A percentile compares a stretch with the other conserved stretches of the same genome.
These are phyloP conservation scores for Patiria miniata DNA, from an alignment of 35 echinoderm and acorn worm genomes.

Conservation along the genomic window DNA sequence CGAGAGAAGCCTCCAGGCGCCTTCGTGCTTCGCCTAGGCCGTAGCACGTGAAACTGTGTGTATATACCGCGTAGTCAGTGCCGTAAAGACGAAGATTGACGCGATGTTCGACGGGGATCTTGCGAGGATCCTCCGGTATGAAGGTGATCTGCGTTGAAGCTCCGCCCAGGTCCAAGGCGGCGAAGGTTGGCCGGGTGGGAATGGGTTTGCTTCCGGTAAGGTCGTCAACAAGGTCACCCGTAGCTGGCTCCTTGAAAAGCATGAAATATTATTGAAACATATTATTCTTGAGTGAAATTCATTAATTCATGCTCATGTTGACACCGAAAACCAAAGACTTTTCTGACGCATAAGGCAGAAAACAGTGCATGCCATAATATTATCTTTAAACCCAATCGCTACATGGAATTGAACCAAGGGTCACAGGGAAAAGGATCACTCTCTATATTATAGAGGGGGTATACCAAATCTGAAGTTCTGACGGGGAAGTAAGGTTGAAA, in stretches of 20 bases:
- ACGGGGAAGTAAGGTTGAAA: too few species aligned
- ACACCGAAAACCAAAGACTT: too few species aligned
- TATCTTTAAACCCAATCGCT: too few species aligned
- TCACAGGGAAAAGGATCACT: too few species aligned
- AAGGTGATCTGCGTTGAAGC: conserved; percentile 63
- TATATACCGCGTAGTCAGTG: conserved; percentile 48
- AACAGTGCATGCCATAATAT: too few species aligned
- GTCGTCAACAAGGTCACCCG: not conserved
- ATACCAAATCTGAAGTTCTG: too few species aligned
- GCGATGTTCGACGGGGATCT: not conserved
- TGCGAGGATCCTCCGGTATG: conserved; percentile 45
- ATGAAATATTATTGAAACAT: not conserved
- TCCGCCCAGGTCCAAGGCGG: conserved; percentile 55
- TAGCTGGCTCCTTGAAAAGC: not conserved
- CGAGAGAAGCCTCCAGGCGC: conserved; percentile 34
- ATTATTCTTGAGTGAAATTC: too few species aligned
- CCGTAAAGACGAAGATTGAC: conserved; percentile 45
- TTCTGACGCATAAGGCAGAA: too few species aligned
- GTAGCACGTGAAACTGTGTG: conserved; percentile 59
- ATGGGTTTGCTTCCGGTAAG: not conserved
- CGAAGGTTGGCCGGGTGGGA: conserved; percentile 15
- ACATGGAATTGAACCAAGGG: too few species aligned
- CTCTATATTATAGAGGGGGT: too few species aligned
- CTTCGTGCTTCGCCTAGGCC: conserved; percentile 43
- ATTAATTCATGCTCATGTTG: too few species aligned